phyloP scores from a whole-genome alignment of 1,140 invertebrate genomes.

The Drosophila rufa region DNA sequence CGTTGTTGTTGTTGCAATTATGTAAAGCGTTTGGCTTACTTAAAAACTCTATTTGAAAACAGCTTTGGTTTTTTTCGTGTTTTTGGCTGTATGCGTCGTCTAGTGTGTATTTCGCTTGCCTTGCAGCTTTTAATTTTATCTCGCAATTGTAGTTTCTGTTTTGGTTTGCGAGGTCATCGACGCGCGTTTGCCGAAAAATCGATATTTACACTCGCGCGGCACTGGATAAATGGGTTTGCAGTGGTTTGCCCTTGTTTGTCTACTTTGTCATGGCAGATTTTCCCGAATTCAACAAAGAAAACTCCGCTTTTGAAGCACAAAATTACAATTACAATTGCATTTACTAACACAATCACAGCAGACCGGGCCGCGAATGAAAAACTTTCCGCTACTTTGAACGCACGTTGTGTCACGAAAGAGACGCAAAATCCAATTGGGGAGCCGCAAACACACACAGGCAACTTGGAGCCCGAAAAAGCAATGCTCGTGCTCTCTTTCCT shows the following conservation, averaged over 20 bases:
- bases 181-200: slow-evolving; percentile 60
- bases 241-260: slow-evolving; percentile 13
- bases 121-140: slow-evolving; percentile 31
- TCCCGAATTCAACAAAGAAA: slow-evolving; percentile 17
- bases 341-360: slow-evolving; percentile 24
- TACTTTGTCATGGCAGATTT: slow-evolving; percentile 5
- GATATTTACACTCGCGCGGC: slow-evolving; percentile 59
- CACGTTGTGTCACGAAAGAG: slow-evolving; percentile 79
- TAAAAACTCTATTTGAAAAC: slow-evolving; percentile 30
- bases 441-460: slow-evolving; percentile 49
- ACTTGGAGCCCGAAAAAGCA: slow-evolving; percentile 36
- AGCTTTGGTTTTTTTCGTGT: slow-evolving; percentile 28
- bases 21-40: slow-evolving; percentile 70
- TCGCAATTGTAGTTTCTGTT: slow-evolving; percentile 17
- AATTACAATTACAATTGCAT: slow-evolving; percentile 33
- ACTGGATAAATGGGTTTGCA: slow-evolving; percentile 26
- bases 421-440: slow-evolving; percentile 74
- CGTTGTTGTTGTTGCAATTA: slow-evolving; percentile 65
- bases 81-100: slow-evolving; percentile 3
- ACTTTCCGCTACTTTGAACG: slow-evolving; percentile 77
- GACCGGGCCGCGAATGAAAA: slow-evolving; percentile 42
- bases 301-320: slow-evolving; percentile 16
- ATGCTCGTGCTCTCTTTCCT: slow-evolving; percentile 10
- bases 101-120: slow-evolving; percentile 1
- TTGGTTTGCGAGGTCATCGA: slow-evolving; percentile 73